Base-by-base conservation (phyloP, 2,888 invertebrate species). In the Drosophila nr. fundita region DNA sequence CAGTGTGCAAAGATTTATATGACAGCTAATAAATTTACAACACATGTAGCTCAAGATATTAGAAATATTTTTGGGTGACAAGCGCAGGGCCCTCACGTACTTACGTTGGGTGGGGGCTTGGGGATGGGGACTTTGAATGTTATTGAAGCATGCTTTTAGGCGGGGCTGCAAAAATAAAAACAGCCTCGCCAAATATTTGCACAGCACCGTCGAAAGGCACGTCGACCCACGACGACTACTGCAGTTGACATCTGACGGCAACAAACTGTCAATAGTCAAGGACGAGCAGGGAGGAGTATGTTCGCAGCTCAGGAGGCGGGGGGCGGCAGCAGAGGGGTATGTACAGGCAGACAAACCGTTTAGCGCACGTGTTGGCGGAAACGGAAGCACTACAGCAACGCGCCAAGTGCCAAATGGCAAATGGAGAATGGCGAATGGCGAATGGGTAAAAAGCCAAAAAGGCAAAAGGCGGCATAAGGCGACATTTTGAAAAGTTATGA, bases 21-120 rank as follows among this genome's bases (percentile, higher is more conserved):
- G 92, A 92, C 91, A 91, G 91, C 92, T 90, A 90, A 92, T 92
- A 92, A 92, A 92, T 92, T 90, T 91, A 80, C 80, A 82, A 85
- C 86, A 90, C 81, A 83, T 85, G 85, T 87, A 88, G 73, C 86
- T 82, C 80, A 82, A 83, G 78, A 83, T 87, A 84, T 86, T 84
- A 83, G 84, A 76, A 82, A 85, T 82, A 80, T 80, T 84, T 85
- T 85, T 75, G 68, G 72, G 79, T 81, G 83, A 83, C 84, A 83
- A 55, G 67, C 73, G 61, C 42, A 70, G 68, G 68, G 53, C 64
- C 52, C 66, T 55, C 87, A 78, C 81, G 80, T 81, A 75, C 78
- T 15, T 24, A 45, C 45, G 8, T 15, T 8, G 24, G 24, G 24
- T 45, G 21, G 13, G 7, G 42, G 21, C 13, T 11, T 13, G 36